Evolutionary conservation across 2,113 vertebrate genomes (phyloP).

Genomic region (Lanius ludovicianus): DNA sequence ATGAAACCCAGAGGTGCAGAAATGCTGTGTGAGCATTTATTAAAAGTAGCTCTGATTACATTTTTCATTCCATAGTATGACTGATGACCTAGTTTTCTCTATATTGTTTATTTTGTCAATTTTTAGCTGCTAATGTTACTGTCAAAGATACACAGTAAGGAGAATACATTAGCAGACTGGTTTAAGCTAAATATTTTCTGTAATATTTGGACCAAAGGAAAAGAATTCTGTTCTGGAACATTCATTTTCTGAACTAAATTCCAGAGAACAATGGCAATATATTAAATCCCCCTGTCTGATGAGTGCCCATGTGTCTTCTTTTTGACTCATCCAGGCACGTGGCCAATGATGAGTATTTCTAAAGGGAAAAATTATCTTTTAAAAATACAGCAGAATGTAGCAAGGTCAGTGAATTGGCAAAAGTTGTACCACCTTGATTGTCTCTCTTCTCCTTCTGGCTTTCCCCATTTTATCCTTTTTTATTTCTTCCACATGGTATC

Average conservation of each 20-base stretch:
- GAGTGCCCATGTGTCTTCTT: neutral
- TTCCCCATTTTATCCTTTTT: neutral
- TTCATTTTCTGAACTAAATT: constrained; percentile 5
- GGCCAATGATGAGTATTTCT: constrained; percentile 10
- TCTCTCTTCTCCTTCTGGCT: neutral
- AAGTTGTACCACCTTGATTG: neutral
- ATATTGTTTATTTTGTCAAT: neutral
- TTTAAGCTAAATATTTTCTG: constrained; percentile 28
- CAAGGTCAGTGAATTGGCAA: neutral
- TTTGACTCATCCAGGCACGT: constrained; percentile 9
- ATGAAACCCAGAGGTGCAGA: neutral
- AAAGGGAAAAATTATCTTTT: neutral
- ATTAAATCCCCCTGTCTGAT: neutral
- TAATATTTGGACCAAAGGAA: neutral
- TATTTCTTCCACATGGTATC: neutral
- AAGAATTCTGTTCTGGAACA: constrained; percentile 2
- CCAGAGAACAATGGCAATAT: constrained; percentile 13
- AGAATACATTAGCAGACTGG: neutral
- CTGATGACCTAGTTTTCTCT: neutral
- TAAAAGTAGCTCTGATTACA: neutral
- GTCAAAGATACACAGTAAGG: neutral
- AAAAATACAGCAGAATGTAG: neutral
- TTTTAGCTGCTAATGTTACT: neutral
- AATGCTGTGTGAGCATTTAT: constrained; percentile 31
- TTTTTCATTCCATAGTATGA: neutral